phyloP scores from a whole-genome alignment of 2,113 vertebrate genomes.

The Poecilia latipinna region DNA sequence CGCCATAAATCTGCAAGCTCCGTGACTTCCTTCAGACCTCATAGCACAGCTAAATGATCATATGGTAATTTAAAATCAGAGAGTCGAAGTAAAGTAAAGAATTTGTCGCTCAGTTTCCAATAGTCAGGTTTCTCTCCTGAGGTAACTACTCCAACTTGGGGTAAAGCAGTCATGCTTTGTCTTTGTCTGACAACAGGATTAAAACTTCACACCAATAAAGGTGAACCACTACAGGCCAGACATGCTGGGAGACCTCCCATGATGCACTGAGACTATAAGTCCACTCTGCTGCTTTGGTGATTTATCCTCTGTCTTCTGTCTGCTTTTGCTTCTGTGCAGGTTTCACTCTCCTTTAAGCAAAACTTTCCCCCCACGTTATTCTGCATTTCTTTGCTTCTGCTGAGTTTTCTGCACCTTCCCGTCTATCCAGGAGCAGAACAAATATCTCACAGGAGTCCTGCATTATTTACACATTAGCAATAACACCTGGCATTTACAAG shows the following conservation, averaged over 20 bases:
- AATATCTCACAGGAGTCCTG: neutral
- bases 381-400: neutral
- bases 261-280: neutral
- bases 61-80: neutral
- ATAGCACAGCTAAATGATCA: neutral
- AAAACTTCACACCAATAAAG: neutral
- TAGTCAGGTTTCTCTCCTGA: neutral
- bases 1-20: slow-evolving; percentile 5
- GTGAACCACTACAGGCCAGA: neutral
- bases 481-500: too few species aligned
- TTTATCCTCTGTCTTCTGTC: neutral
- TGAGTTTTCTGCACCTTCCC: neutral
- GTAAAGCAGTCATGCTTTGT: neutral
- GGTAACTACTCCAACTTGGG: neutral
- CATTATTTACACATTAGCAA: neutral
- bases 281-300: neutral
- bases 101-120: neutral
- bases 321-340: neutral
- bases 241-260: neutral
- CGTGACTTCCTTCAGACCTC: too few species aligned
- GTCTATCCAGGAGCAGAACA: neutral
- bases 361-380: neutral
- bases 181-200: neutral
- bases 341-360: neutral
- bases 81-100: neutral